Conservation (phyloP, 1,140 invertebrate species). For the Euura lappo region DNA sequence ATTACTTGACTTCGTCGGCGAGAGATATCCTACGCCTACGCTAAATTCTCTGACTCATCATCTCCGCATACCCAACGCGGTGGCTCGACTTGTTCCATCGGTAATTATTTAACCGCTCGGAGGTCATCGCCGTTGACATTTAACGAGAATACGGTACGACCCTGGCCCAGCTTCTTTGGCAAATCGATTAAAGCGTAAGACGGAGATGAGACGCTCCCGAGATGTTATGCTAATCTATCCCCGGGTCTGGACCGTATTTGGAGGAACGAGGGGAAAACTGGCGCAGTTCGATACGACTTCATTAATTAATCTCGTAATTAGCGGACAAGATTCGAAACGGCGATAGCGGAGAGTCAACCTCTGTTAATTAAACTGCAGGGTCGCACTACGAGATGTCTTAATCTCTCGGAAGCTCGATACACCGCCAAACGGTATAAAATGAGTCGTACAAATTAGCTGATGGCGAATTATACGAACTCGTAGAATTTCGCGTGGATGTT, state of each 20-base stretch:
- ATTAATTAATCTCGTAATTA: constrained; percentile 6
- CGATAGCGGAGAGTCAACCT: not conserved
- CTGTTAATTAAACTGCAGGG: not conserved
- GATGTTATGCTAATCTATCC: too few species aligned
- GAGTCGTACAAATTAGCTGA: constrained; percentile 1
- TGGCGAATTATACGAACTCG: not conserved
- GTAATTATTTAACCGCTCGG: constrained; percentile 53
- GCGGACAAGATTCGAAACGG: not conserved
- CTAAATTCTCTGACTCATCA: constrained; percentile 35
- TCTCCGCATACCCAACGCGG: not conserved
- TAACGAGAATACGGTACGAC: constrained; percentile 27
- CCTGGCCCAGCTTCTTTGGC: too few species aligned
- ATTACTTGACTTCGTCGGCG: constrained; percentile 36
- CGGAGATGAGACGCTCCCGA: too few species aligned
- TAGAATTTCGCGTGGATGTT: not conserved
- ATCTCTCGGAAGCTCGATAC: not conserved
- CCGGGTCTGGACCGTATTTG: too few species aligned
- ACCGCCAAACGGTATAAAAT: not conserved
- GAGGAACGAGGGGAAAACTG: too few species aligned
- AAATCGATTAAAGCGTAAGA: too few species aligned
- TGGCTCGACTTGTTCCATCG: constrained; percentile 43
- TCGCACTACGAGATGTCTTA: constrained; percentile 1
- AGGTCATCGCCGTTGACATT: constrained; percentile 53
- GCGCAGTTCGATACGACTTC: not conserved
- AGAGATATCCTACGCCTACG: constrained; percentile 30